phyloP scores from a whole-genome alignment of 2,113 vertebrate genomes.

The Syngnathus scovelli region DNA sequence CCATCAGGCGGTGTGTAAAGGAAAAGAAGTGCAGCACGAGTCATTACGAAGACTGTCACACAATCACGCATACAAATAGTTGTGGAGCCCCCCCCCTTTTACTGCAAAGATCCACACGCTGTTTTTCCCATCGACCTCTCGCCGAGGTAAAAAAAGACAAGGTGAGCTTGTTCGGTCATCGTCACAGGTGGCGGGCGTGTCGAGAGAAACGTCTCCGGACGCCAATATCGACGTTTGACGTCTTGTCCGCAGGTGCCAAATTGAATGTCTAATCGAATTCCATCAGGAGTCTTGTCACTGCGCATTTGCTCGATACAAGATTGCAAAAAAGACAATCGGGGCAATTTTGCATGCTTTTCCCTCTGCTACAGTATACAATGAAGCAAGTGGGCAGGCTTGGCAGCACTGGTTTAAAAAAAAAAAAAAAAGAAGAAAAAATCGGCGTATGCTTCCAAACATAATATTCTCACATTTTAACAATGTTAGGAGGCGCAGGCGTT shows the following conservation, averaged over 20 bases:
- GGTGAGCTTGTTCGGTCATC: slow-evolving; percentile 45
- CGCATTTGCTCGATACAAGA: slow-evolving; percentile 7
- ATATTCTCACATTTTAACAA: slow-evolving; percentile 8
- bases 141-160: slow-evolving; percentile 33
- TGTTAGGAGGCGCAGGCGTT: slow-evolving; percentile 12
- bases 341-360: slow-evolving; percentile 1
- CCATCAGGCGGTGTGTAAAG: slow-evolving; percentile 53
- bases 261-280: slow-evolving; percentile 26
- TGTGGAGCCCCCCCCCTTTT: background rate
- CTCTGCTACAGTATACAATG: background rate
- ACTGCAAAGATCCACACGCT: slow-evolving; percentile 21
- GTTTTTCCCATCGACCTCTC: slow-evolving; percentile 49
- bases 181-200: slow-evolving; percentile 23
- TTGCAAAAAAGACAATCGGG: background rate
- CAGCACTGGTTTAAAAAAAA: background rate
- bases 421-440: background rate
- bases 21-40: slow-evolving; percentile 51
- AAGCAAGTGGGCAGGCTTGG: background rate
- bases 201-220: slow-evolving; percentile 49
- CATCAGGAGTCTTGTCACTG: background rate
- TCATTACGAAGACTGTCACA: slow-evolving; percentile 61
- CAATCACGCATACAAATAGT: slow-evolving; percentile 45
- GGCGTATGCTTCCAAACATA: slow-evolving; percentile 14
- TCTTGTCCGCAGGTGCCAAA: slow-evolving; percentile 39
- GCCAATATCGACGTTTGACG: slow-evolving; percentile 50